phyloP scores from a whole-genome alignment of 2,797 vertebrate genomes.

The Hippocampus kuda region DNA sequence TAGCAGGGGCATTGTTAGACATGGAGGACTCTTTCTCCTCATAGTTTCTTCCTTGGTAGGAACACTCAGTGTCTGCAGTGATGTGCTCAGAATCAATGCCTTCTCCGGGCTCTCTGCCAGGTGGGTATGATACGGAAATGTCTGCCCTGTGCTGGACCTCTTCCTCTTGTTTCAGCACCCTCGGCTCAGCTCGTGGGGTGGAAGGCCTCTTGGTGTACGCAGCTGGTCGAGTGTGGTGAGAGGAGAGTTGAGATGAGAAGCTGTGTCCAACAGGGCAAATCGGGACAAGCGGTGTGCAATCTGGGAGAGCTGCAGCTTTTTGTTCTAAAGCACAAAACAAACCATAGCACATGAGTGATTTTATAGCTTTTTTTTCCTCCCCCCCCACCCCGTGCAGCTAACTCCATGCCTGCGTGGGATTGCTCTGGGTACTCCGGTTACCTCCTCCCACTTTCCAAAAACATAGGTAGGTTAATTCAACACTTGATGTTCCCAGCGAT shows the following conservation, averaged over 20 bases:
- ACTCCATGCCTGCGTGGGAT: too few species aligned
- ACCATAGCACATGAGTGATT: neutral
- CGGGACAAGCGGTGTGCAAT: slow-evolving; percentile 31
- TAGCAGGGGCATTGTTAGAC: neutral
- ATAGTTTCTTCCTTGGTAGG: slow-evolving; percentile 15
- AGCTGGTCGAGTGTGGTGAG: slow-evolving; percentile 26
- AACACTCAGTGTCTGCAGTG: slow-evolving; percentile 34
- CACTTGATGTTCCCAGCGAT: too few species aligned
- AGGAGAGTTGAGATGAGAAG: slow-evolving; percentile 37
- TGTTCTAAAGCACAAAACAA: slow-evolving; percentile 45
- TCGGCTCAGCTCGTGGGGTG: slow-evolving; percentile 22
- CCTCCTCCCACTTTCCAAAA: too few species aligned
- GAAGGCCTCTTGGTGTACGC: slow-evolving; percentile 40
- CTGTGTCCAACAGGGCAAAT: slow-evolving; percentile 39
- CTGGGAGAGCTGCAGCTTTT: slow-evolving; percentile 30
- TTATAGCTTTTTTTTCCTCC: neutral
- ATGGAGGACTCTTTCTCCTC: slow-evolving; percentile 14
- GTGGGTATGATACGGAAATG: slow-evolving; percentile 40
- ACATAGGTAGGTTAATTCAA: too few species aligned
- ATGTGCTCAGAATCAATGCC: slow-evolving; percentile 70
- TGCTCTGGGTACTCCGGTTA: too few species aligned
- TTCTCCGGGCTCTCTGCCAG: slow-evolving; percentile 69
- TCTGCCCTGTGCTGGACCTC: slow-evolving; percentile 17
- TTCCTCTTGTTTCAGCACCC: slow-evolving; percentile 22
- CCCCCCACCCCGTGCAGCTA: too few species aligned